Percentiles rank a stretch among this genome's conserved stretches.
These are phyloP conservation scores for Grammomys surdaster DNA, from an alignment of 2,113 vertebrate species.

Conservation along the genomic window DNA sequence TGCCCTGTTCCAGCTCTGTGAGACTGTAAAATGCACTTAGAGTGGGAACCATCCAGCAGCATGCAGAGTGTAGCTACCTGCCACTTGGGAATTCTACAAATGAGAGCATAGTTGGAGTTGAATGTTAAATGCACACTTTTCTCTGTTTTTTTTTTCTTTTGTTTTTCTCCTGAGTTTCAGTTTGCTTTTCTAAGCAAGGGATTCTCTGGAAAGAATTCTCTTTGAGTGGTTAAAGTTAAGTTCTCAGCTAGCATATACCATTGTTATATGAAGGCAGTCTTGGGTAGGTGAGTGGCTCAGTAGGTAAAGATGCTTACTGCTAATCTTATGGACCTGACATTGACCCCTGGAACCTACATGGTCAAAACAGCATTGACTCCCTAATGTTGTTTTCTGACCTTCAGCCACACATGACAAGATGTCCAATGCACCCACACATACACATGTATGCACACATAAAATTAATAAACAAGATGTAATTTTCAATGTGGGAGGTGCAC, in stretches of 20 bases:
- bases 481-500: not conserved
- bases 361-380: not conserved
- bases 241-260: not conserved
- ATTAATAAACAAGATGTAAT: not conserved
- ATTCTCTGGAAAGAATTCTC: not conserved
- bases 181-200: not conserved
- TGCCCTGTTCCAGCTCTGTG: not conserved
- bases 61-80: too few relatives aligned
- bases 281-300: not conserved
- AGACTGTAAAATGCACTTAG: not conserved
- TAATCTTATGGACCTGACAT: too few relatives aligned
- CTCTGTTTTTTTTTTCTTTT: not conserved
- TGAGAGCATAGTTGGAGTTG: not conserved
- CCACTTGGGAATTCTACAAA: not conserved
- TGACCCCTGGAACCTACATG: too few relatives aligned
- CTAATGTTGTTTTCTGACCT: not conserved
- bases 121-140: not conserved
- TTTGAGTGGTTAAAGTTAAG: not conserved
- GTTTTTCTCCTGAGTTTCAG: too few relatives aligned
- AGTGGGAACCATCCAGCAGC: accelerated
- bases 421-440: too few relatives aligned
- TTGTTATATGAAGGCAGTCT: not conserved
- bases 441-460: not conserved
- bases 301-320: not conserved
- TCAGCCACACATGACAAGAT: too few relatives aligned